Conservation (phyloP, 2,797 vertebrate species). For the Scolopax bukidnonensis region DNA sequence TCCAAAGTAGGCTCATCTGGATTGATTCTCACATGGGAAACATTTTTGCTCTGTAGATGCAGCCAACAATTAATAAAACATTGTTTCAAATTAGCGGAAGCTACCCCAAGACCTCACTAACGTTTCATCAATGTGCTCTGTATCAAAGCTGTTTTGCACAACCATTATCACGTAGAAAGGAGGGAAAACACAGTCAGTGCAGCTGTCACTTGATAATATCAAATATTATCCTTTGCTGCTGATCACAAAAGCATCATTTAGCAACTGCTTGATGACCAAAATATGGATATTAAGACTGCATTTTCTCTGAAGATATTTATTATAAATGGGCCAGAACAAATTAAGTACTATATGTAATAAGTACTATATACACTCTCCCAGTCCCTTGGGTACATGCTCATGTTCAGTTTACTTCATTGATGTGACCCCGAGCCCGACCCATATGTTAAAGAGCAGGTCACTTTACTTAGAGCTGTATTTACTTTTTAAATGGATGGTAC, state of each 20-base stretch:
- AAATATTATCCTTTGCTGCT: background rate
- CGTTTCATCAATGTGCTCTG: background rate
- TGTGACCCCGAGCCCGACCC: background rate
- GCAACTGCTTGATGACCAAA: background rate
- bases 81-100: background rate
- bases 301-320: background rate
- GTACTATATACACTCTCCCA: background rate
- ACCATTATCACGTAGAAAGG: background rate
- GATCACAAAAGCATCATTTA: background rate
- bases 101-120: background rate
- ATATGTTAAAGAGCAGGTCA: background rate
- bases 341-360: background rate
- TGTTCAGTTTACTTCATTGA: background rate
- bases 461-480: background rate
- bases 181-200: background rate
- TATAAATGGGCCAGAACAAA: background rate
- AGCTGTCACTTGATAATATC: background rate
- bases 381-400: background rate
- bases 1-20: background rate
- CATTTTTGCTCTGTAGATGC: constrained; percentile 28
- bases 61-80: constrained; percentile 18
- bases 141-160: background rate
- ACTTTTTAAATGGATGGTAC: background rate
- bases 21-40: background rate
- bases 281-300: background rate